Evolutionary conservation across 2,888 invertebrate species (phyloP).

Genomic region (Oscheius sp.): DNA sequence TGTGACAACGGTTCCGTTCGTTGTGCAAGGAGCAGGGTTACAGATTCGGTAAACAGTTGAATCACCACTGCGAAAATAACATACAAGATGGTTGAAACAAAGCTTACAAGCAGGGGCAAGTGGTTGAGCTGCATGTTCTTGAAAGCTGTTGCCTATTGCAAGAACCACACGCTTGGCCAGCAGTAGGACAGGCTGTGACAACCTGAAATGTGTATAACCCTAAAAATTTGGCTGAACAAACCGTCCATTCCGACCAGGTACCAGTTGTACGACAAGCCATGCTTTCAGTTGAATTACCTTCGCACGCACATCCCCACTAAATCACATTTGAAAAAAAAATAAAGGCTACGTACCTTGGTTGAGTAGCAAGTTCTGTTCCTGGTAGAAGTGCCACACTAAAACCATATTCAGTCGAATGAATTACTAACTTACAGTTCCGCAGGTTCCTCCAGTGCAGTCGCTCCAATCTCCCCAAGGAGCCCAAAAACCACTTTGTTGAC

Average conservation of each 20-base stretch:
- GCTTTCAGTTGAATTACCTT: constrained; percentile 9
- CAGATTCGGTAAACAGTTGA: constrained; percentile 1
- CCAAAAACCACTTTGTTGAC: constrained; percentile 47
- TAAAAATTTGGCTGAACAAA: background rate
- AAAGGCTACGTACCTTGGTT: no score
- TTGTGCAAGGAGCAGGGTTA: constrained; percentile 28
- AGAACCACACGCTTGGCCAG: constrained; percentile 11
- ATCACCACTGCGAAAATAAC: background rate
- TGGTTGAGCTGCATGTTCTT: constrained; percentile 12
- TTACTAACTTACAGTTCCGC: constrained; percentile 38
- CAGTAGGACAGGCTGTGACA: constrained; percentile 4
- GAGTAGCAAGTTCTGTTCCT: constrained; percentile 25
- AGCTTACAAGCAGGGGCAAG: constrained; percentile 33
- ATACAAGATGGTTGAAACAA: no score
- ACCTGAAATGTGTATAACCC: background rate
- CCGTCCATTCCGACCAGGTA: constrained; percentile 31
- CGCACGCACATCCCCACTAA: constrained; percentile 17
- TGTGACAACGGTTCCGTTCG: background rate
- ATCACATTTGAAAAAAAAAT: no score
- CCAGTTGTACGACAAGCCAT: background rate
- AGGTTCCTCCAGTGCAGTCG: constrained; percentile 42
- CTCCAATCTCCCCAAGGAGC: constrained; percentile 51
- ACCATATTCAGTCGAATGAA: no score
- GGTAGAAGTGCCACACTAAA: constrained; percentile 22
- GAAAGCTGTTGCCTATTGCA: constrained; percentile 4